These are phyloP conservation scores for Mastomys natalensis DNA, from an alignment of 2,113 vertebrate genomes.

Conservation along the genomic window DNA sequence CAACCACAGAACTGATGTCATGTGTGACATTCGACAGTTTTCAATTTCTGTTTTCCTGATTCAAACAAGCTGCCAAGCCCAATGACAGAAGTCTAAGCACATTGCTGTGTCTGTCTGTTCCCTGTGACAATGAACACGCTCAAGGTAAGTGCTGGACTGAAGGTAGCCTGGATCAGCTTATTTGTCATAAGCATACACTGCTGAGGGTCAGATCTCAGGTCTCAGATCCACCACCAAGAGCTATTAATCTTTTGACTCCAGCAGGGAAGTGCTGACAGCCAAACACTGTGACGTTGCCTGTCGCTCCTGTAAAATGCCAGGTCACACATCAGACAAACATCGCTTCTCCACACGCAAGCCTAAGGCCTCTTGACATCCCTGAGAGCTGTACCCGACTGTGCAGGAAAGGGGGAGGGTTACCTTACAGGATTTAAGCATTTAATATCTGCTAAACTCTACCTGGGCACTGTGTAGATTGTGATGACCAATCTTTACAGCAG, in stretches of 20 bases:
- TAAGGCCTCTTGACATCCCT: background rate
- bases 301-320: background rate
- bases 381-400: background rate
- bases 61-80: conserved; percentile 29
- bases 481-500: background rate
- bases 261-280: background rate
- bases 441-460: background rate
- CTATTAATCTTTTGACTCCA: conserved; percentile 9
- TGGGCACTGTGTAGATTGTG: background rate
- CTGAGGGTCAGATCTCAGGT: background rate
- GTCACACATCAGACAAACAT: background rate
- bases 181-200: background rate
- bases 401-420: background rate
- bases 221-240: background rate
- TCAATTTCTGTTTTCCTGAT: background rate
- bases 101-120: background rate
- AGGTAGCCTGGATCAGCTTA: background rate
- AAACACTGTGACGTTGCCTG: background rate
- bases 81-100: background rate
- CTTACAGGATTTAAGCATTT: background rate
- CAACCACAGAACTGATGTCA: conserved; percentile 23
- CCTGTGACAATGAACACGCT: background rate
- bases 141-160: background rate
- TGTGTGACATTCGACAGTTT: background rate
- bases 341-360: background rate